Base-by-base conservation (phyloP, 2,888 invertebrate species). In the Limnephilus lunatus region DNA sequence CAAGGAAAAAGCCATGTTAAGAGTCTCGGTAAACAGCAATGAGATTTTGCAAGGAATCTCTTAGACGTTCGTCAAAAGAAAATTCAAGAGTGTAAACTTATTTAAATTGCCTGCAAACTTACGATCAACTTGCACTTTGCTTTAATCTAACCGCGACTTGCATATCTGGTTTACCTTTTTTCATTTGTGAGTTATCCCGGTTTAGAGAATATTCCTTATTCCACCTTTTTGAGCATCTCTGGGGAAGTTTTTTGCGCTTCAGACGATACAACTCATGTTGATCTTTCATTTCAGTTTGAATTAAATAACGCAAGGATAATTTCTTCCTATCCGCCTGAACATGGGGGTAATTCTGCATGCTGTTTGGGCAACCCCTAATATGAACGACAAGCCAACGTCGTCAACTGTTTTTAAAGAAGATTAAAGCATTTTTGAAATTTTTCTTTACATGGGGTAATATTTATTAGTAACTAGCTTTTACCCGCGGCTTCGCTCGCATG, bases 221-320 rank as follows among this genome's bases (percentile, higher is more conserved):
- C 68, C 88, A 31, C 32, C 88, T 39, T 68, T 44, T 53, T 48
- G 82, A 90, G 83, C 30, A 32, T 11, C n/a, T 85, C 35, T n/a
- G 25, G 80, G 81, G 68, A 90, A 90, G 85, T 91, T 91, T 91
- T 87, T 88, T 81, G 90, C 88, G 89, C 82, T 44, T 31, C 87
- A n/a, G 30, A 85, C 81, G 92, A 93, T 92, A 91, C 89, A 92
- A 90, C 90, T 91, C 91, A 91, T 93, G 92, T 93, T 93, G 92
- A 93, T 92, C 89, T 93, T 93, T 93, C 92, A 93, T 93, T 93
- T 93, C 93, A 89, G 93, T 93, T 93, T 93, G 92, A 92, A 92
- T 93, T 93, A 93, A 93, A 93, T 91, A 90, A 91, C 93, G 87
- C 89, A 19, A 80, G 92, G 92, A 86, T 85, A 53, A 92, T 92